Conservation (phyloP, 2,113 vertebrate genomes). For the Corythoichthys haematopterus region DNA sequence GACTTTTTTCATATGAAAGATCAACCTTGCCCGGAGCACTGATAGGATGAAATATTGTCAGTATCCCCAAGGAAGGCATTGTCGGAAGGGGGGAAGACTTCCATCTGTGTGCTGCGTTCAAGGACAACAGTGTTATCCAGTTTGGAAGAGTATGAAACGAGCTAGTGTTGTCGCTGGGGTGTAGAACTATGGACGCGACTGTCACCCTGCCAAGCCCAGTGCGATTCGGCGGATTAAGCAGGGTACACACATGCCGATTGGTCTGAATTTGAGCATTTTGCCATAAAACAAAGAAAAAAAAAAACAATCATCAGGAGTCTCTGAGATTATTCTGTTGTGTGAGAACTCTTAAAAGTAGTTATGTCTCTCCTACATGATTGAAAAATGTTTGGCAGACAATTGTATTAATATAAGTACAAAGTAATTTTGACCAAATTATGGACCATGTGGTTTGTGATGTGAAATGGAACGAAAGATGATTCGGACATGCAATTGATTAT, state of each 20-base stretch:
- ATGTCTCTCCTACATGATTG: no score
- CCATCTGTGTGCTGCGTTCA: slow-evolving; percentile 69
- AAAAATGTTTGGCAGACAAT: no score
- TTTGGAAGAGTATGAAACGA: slow-evolving; percentile 67
- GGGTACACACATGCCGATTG: background rate
- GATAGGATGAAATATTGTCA: slow-evolving; percentile 62
- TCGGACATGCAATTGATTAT: no score
- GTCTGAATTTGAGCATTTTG: background rate
- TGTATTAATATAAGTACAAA: no score
- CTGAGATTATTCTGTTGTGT: background rate
- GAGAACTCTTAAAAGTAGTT: background rate
- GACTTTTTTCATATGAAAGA: slow-evolving; percentile 27
- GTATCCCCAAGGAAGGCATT: slow-evolving; percentile 50
- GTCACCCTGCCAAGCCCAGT: slow-evolving; percentile 65
- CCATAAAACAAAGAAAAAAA: background rate
- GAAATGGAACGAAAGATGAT: no score
- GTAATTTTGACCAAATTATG: no score
- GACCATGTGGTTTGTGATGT: no score
- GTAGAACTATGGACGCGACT: slow-evolving; percentile 61
- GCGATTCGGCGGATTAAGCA: slow-evolving; percentile 58
- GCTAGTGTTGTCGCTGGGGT: slow-evolving; percentile 59
- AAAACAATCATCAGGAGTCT: background rate
- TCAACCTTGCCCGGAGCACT: slow-evolving; percentile 56
- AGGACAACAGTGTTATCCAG: slow-evolving; percentile 69
- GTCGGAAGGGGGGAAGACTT: slow-evolving; percentile 20